phyloP scores from a whole-genome alignment of 2,888 invertebrate species.

The Agrilus mali region DNA sequence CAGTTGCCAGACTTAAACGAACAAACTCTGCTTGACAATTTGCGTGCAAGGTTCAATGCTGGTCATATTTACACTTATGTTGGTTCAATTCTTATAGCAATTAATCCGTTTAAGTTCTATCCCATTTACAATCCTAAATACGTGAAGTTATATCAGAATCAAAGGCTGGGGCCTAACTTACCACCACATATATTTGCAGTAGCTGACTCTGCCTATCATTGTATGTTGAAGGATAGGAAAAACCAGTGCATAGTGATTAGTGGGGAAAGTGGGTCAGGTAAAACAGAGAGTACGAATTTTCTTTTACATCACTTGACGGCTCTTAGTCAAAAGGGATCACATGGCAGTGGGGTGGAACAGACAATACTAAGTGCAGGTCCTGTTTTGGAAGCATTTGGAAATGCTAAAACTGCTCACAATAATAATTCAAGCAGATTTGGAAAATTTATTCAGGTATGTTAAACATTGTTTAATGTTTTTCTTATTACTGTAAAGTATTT shows the following conservation, averaged over 20 bases:
- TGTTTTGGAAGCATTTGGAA: slow-evolving; percentile 95
- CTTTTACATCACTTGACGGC: slow-evolving; percentile 90
- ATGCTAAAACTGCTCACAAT: slow-evolving; percentile 95
- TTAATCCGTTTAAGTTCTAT: slow-evolving; percentile 90
- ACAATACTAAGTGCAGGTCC: slow-evolving; percentile 93
- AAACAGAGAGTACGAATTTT: slow-evolving; percentile 94
- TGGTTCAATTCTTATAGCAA: slow-evolving; percentile 88
- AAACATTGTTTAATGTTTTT: no score
- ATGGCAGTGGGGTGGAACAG: slow-evolving; percentile 93
- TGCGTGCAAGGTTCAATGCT: slow-evolving; percentile 75
- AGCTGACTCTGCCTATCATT: slow-evolving; percentile 86
- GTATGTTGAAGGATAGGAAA: slow-evolving; percentile 81
- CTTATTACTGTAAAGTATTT: no score
- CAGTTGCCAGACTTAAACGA: slow-evolving; percentile 92
- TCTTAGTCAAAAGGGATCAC: slow-evolving; percentile 85
- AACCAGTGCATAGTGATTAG: slow-evolving; percentile 94
- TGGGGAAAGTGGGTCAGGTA: slow-evolving; percentile 91
- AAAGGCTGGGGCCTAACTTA: slow-evolving; percentile 77
- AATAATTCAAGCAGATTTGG: slow-evolving; percentile 96
- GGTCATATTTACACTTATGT: slow-evolving; percentile 95
- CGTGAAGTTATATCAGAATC: slow-evolving; percentile 89
- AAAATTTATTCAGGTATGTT: slow-evolving; percentile 74
- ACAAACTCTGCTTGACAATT: slow-evolving; percentile 81
- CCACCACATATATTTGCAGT: slow-evolving; percentile 97
- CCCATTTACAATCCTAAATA: slow-evolving; percentile 97